A percentile compares a stretch with the other conserved stretches of the same genome.
Evolutionary conservation across 35 echinoderm and acorn worm species (phyloP).

Genomic region (Ophioderma brevispina): DNA sequence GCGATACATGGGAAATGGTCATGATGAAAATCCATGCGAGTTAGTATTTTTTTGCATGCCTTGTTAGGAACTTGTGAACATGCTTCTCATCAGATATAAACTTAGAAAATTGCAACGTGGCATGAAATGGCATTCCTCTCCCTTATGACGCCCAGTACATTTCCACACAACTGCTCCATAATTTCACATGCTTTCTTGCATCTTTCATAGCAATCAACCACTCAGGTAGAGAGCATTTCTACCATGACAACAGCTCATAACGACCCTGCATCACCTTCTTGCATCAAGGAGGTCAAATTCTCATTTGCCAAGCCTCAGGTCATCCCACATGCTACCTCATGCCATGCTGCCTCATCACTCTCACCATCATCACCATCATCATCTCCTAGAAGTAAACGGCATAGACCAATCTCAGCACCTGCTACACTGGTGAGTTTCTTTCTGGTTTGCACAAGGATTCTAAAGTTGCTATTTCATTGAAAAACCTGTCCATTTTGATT

Average conservation of each 20-base stretch:
- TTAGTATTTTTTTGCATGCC: too few relatives aligned
- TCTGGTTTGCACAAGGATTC: background rate
- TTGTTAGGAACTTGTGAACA: too few relatives aligned
- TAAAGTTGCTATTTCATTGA: background rate
- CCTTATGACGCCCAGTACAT: too few relatives aligned
- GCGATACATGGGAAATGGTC: too few relatives aligned
- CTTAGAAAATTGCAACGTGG: too few relatives aligned
- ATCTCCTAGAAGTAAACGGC: background rate
- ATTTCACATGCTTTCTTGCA: background rate
- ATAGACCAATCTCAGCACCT: constrained; percentile 83
- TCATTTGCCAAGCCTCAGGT: background rate
- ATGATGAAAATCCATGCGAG: too few relatives aligned
- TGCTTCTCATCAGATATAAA: too few relatives aligned
- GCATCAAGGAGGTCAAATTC: background rate
- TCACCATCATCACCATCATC: background rate
- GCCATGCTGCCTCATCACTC: background rate
- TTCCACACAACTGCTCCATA: background rate
- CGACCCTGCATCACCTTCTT: background rate
- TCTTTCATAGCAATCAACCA: background rate
- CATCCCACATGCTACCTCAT: background rate
- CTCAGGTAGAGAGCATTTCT: too few relatives aligned
- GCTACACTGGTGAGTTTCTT: constrained; percentile 65
- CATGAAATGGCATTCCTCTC: too few relatives aligned
- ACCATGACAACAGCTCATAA: too few relatives aligned
- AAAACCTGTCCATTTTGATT: background rate